Evolutionary conservation across 1,140 invertebrate species (phyloP), one percentile per base, ranked within the genome.

Genomic region (Saccostrea glomerata): DNA sequence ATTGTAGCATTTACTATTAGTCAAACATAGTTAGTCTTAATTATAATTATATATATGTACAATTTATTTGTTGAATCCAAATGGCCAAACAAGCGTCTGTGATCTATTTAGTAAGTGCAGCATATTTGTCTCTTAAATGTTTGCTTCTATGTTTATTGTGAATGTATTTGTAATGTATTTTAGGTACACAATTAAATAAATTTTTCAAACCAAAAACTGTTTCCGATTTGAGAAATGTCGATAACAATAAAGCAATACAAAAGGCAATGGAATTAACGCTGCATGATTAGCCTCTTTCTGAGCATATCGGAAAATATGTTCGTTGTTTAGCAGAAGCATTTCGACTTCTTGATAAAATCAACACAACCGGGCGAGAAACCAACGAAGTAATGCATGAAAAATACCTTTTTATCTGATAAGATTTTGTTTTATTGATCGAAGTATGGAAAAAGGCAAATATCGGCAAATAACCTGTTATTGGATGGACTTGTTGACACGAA

Each of bases 1-100:
- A n/a, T 36, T 36, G 58, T 63, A 63, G 12, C 9, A 60, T 15
- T 63, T 63, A 30, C 25, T 66, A 30, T 30, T 77, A 77, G 70
- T 77, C 25, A 25, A 77, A 23, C 12, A 11, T 77, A 77, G 70
- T 77, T 36, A 15, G 25, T 30, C 13, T 73, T 23, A 30, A 13
- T 4, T 60, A 73, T 73, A 77, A 36, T 47, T 47, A 47, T 47
- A 7, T 47, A 47, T 47, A 6, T 47, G 47, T 47, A 47, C 47
- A 47, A 47, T 47, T 6, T 77, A 63, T 77, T 12, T 30, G n/a
- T n/a, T n/a, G 15, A 40, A 30, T 30, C 30, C 30, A 12, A 77
- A 30, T 36, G 23, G 70, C 70, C 70, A 77, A 77, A 77, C 25
- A 77, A 77, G 70, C 25, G 25, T 36, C 70, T 77, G 70, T 77